Percentiles rank a stretch among this genome's conserved stretches.
phyloP scores from a whole-genome alignment of 92 coral and sea anemone genomes.

The Phenganax marumi region DNA sequence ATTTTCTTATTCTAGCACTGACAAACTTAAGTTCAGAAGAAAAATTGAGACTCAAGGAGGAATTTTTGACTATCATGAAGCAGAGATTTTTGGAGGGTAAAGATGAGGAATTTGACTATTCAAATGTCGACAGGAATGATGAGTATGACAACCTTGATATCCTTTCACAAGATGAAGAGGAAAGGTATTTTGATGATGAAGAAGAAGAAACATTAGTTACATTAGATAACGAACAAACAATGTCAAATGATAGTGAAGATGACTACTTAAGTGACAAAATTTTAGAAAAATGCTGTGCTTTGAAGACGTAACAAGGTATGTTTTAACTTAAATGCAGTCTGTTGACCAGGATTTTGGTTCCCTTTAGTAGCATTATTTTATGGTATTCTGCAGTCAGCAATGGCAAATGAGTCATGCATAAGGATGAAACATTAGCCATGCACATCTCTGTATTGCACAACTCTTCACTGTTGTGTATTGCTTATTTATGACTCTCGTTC shows the following conservation, averaged over 20 bases:
- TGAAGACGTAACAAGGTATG: slow-evolving; percentile 13
- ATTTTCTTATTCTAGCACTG: slow-evolving; percentile 45
- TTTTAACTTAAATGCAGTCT: neutral
- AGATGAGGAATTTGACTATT: slow-evolving; percentile 88
- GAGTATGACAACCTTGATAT: slow-evolving; percentile 84
- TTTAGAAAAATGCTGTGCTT: slow-evolving; percentile 24
- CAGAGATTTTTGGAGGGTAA: slow-evolving; percentile 81
- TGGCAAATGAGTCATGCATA: neutral
- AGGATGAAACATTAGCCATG: neutral
- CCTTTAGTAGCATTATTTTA: too few species aligned
- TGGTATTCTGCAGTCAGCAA: too few species aligned
- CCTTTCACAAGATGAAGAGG: slow-evolving; percentile 80
- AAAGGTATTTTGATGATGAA: slow-evolving; percentile 85
- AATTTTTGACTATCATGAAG: slow-evolving; percentile 82
- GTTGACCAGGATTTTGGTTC: neutral
- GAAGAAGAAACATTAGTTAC: slow-evolving; percentile 42
- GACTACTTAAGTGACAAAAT: slow-evolving; percentile 30
- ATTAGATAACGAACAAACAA: neutral
- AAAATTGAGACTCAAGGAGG: slow-evolving; percentile 69
- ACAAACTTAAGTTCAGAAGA: slow-evolving; percentile 75
- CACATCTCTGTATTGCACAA: neutral
- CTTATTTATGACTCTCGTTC: too few species aligned
- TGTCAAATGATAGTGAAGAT: slow-evolving; percentile 34
- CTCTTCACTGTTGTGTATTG: too few species aligned
- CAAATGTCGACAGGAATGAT: slow-evolving; percentile 74